These are phyloP conservation scores for Terebella lapidaria DNA, from an alignment of 2,888 invertebrate species.

Conservation along the genomic window DNA sequence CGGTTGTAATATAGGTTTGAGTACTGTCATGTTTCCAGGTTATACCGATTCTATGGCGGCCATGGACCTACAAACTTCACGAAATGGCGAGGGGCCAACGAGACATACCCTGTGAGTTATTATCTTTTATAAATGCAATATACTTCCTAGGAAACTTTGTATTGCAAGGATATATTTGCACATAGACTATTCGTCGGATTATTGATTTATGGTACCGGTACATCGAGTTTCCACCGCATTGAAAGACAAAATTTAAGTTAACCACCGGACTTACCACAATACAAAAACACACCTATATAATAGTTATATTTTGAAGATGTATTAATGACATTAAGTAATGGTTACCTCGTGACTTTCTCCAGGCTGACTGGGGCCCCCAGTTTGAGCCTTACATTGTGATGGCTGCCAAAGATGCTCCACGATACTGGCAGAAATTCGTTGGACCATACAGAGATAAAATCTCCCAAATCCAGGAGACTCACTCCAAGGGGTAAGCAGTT, in stretches of 20 bases:
- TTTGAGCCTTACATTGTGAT: slow-evolving; percentile 2
- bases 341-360: too few relatives aligned
- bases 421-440: slow-evolving; percentile 4
- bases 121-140: background rate
- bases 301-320: too few relatives aligned
- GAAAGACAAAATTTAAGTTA: too few relatives aligned
- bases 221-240: too few relatives aligned
- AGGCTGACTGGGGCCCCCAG: slow-evolving; percentile 3
- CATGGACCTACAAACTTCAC: slow-evolving; percentile 2
- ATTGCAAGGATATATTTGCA: too few relatives aligned
- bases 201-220: too few relatives aligned
- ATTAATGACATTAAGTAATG: too few relatives aligned
- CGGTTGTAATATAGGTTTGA: background rate
- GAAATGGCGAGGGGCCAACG: background rate
- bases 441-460: slow-evolving; percentile 2
- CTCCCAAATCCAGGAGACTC: slow-evolving; percentile 2
- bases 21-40: background rate
- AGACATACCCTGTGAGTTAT: background rate
- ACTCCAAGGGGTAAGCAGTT: background rate
- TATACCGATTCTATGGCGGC: slow-evolving; percentile 1
- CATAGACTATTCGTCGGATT: too few relatives aligned
- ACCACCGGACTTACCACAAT: too few relatives aligned
- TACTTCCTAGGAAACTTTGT: too few relatives aligned
- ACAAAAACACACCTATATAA: too few relatives aligned
- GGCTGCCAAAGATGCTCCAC: background rate